Percentiles rank a stretch among this genome's conserved stretches.
Evolutionary conservation across 2,888 invertebrate genomes (phyloP).

Genomic region (Nesidiocoris tenuis): DNA sequence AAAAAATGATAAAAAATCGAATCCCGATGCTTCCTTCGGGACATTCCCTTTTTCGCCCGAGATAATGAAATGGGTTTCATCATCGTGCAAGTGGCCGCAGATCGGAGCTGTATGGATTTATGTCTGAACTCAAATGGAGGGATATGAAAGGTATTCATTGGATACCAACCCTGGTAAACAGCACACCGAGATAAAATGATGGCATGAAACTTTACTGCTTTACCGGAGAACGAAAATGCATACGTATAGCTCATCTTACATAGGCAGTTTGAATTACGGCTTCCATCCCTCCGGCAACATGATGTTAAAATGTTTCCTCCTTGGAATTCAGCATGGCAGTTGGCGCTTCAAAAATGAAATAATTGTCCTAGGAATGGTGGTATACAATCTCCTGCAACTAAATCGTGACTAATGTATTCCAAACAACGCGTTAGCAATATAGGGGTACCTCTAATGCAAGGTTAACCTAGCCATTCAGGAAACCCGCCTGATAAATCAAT

Average conservation of each 20-base stretch:
- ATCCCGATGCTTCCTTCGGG: neutral
- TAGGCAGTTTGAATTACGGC: neutral
- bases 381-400: too few species aligned
- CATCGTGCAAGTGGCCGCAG: neutral
- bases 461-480: too few species aligned
- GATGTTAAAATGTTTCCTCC: neutral
- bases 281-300: neutral
- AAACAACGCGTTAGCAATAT: too few species aligned
- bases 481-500: neutral
- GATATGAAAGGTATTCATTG: neutral
- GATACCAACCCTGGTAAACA: neutral
- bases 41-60: neutral
- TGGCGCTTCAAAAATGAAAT: too few species aligned
- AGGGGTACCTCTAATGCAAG: too few species aligned
- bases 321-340: neutral
- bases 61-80: neutral
- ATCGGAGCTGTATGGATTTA: neutral
- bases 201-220: neutral
- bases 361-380: too few species aligned
- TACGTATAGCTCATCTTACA: neutral
- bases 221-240: neutral
- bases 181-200: neutral
- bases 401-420: too few species aligned
- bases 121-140: neutral
- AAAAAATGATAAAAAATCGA: constrained; percentile 18